phyloP scores from a whole-genome alignment of 1,140 invertebrate species.

The Melipona quadrifasciata region DNA sequence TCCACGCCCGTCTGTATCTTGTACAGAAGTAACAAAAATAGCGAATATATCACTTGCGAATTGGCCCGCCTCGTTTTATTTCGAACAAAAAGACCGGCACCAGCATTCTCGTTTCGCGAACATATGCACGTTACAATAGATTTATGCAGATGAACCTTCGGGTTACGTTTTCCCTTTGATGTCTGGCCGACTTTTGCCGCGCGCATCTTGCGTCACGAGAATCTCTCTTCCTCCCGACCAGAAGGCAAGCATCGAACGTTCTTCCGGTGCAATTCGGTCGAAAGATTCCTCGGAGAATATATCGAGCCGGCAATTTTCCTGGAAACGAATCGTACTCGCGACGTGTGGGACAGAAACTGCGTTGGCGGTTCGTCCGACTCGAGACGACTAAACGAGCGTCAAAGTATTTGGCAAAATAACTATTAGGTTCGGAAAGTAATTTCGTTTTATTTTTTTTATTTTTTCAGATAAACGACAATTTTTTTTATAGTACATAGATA shows the following conservation, averaged over 20 bases:
- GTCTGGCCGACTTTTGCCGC: not conserved
- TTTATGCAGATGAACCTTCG: conserved; percentile 43
- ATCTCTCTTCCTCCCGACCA: not conserved
- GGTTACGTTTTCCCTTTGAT: conserved; percentile 39
- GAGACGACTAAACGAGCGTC: not conserved
- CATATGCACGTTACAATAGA: conserved; percentile 8
- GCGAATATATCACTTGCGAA: too few relatives aligned
- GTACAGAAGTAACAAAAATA: too few relatives aligned
- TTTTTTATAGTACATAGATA: too few relatives aligned
- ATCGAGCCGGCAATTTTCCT: not conserved
- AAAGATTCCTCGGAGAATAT: not conserved
- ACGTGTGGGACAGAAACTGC: not conserved
- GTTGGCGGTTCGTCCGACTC: not conserved
- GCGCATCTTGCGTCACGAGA: not conserved
- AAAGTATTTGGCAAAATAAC: not conserved
- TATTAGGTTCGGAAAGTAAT: too few relatives aligned
- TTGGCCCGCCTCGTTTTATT: too few relatives aligned
- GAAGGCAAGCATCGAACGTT: not conserved
- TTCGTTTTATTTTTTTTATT: too few relatives aligned
- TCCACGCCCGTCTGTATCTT: too few relatives aligned
- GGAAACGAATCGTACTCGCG: not conserved
- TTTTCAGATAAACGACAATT: too few relatives aligned
- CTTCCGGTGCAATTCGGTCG: not conserved
- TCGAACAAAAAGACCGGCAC: too few relatives aligned
- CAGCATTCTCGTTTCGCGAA: too few relatives aligned